These are phyloP conservation scores for Athripsodes cinereus DNA, from an alignment of 2,888 invertebrate species.

Conservation along the genomic window DNA sequence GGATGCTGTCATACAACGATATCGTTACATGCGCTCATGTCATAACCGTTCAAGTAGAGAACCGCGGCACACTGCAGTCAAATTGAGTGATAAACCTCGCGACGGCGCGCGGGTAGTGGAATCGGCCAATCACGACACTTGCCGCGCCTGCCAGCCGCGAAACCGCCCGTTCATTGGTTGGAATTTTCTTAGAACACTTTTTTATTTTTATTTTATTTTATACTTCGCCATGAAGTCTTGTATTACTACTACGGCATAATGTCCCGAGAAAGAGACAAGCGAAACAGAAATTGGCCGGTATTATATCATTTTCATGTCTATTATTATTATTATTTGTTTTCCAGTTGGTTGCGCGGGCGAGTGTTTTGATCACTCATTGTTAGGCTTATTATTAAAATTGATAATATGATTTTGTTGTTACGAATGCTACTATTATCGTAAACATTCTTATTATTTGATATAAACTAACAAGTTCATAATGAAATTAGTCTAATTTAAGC, in stretches of 20 bases:
- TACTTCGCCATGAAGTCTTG: conserved; percentile 13
- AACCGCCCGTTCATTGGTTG: conserved; percentile 45
- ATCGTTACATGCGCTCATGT: conserved; percentile 30
- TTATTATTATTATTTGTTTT: conserved; percentile 10
- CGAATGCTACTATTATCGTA: neutral
- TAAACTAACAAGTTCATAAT: neutral
- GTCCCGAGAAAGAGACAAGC: conserved; percentile 13
- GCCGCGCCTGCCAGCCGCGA: conserved; percentile 44
- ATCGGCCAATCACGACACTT: conserved; percentile 39
- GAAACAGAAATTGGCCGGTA: conserved; percentile 11
- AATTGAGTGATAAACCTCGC: conserved; percentile 47
- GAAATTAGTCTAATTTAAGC: too few species aligned
- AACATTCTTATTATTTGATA: neutral
- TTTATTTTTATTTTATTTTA: conserved; percentile 2
- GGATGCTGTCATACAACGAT: conserved; percentile 43
- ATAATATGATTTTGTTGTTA: neutral
- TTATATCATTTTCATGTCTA: conserved; percentile 2
- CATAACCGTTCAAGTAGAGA: conserved; percentile 44
- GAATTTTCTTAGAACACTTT: conserved; percentile 24
- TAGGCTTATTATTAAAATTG: neutral
- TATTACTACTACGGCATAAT: conserved; percentile 17
- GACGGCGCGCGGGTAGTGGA: conserved; percentile 29
- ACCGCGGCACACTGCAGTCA: conserved; percentile 41
- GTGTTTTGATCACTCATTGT: conserved; percentile 7
- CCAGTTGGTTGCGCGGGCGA: conserved; percentile 10